Evolutionary conservation across 2,888 invertebrate species (phyloP).

Genomic region (Caenorhabditis sp.): DNA sequence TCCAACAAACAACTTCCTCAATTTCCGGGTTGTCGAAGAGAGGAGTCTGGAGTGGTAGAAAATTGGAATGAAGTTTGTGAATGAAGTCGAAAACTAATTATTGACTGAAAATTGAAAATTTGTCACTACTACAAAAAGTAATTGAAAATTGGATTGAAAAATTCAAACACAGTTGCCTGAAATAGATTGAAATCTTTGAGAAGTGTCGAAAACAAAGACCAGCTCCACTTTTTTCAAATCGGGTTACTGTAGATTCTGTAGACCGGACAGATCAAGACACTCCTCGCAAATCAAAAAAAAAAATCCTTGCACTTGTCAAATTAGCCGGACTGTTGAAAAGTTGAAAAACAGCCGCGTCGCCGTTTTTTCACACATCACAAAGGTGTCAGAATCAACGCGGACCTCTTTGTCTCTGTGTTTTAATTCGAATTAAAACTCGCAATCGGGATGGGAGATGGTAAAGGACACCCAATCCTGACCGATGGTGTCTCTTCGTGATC

Average conservation of each 20-base stretch:
- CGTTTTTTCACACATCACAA: slow-evolving; percentile 46
- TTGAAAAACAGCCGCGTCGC: slow-evolving; percentile 5
- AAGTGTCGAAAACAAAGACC: slow-evolving; percentile 19
- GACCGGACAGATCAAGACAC: slow-evolving; percentile 25
- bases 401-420: slow-evolving; percentile 18
- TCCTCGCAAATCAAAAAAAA: slow-evolving; percentile 38
- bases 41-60: background rate
- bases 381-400: slow-evolving; percentile 53
- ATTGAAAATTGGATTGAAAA: background rate
- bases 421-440: slow-evolving; percentile 59
- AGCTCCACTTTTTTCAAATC: slow-evolving; percentile 1
- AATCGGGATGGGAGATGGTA: slow-evolving; percentile 26
- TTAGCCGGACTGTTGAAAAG: slow-evolving; percentile 30
- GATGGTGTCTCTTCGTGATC: slow-evolving; percentile 45
- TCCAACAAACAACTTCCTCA: slow-evolving; percentile 35
- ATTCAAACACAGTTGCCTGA: background rate
- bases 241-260: slow-evolving; percentile 20
- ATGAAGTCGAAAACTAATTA: slow-evolving; percentile 2
- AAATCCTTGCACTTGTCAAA: slow-evolving; percentile 64
- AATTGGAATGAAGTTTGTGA: slow-evolving; percentile 12
- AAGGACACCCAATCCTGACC: slow-evolving; percentile 35
- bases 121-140: background rate
- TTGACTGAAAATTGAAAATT: slow-evolving; percentile 20
- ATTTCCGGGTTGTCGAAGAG: slow-evolving; percentile 15
- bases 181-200: background rate